A percentile compares a stretch with the other conserved stretches of the same genome.
Conservation (phyloP, 1,140 invertebrate genomes). For the Chrysomallon squamiferum region DNA sequence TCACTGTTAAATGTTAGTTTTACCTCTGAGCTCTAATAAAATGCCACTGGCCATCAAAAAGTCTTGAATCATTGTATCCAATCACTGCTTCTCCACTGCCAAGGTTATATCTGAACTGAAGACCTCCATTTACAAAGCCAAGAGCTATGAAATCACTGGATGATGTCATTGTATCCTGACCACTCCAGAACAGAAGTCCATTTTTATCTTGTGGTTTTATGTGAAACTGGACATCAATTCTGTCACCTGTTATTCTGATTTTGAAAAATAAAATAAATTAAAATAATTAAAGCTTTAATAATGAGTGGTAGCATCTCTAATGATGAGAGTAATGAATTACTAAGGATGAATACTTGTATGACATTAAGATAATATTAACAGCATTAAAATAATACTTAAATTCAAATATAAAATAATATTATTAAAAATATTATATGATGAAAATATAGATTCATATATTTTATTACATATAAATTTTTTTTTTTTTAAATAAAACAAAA, state of each 20-base stretch:
- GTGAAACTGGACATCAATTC: slow-evolving; percentile 81
- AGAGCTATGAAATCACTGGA: slow-evolving; percentile 79
- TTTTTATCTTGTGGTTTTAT: slow-evolving; percentile 73
- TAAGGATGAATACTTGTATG: background rate
- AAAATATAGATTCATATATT: no score
- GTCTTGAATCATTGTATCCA: slow-evolving; percentile 82
- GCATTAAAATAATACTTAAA: no score
- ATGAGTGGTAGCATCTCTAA: background rate
- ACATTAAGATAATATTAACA: no score
- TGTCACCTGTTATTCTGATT: slow-evolving; percentile 77
- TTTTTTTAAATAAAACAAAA: no score
- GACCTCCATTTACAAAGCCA: slow-evolving; percentile 79
- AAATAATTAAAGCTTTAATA: no score
- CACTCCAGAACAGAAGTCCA: slow-evolving; percentile 89
- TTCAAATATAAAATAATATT: no score
- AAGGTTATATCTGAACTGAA: slow-evolving; percentile 72
- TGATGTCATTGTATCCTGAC: slow-evolving; percentile 67
- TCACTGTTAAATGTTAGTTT: no score
- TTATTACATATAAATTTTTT: no score
- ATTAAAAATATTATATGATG: no score
- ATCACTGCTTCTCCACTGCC: slow-evolving; percentile 76
- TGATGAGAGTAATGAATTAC: background rate
- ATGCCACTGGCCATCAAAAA: slow-evolving; percentile 94
- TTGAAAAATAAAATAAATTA: slow-evolving; percentile 6
- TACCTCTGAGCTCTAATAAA: slow-evolving; percentile 86